Percentiles rank a stretch among this genome's conserved stretches.
phyloP scores from a whole-genome alignment of 2,113 vertebrate species.

The Columbina picui region DNA sequence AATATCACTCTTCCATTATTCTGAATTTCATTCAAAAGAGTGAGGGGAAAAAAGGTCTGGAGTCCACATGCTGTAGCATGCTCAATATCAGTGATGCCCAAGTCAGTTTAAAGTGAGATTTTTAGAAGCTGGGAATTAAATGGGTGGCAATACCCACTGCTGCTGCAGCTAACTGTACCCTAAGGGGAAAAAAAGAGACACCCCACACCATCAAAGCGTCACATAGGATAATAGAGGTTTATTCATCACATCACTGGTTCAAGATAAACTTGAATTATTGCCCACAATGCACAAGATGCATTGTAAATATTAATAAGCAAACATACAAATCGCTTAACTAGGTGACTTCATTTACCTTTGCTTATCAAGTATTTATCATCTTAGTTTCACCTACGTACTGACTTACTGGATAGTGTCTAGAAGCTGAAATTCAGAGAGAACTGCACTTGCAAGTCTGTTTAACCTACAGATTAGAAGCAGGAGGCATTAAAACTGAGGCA shows the following conservation, averaged over 20 bases:
- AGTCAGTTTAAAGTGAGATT: neutral
- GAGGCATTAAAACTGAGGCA: neutral
- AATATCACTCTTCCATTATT: neutral
- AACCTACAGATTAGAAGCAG: neutral
- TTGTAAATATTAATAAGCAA: constrained; percentile 11
- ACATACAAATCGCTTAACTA: neutral
- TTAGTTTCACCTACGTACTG: neutral
- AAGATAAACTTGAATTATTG: neutral
- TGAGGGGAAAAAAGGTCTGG: neutral
- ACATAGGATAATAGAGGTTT: neutral
- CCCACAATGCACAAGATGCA: neutral
- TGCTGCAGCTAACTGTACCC: neutral
- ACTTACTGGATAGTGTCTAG: neutral
- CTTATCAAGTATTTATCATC: neutral
- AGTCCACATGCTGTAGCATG: neutral
- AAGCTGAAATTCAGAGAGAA: neutral
- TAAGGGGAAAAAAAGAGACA: neutral
- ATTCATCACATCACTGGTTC: neutral
- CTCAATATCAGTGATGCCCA: neutral
- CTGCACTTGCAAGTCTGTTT: neutral
- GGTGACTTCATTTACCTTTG: neutral
- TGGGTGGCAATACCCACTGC: neutral
- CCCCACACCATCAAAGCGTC: neutral
- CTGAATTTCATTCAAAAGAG: neutral
- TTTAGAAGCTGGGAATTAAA: neutral